Conservation (phyloP, 2,113 vertebrate genomes). For the Callionymus lyra region DNA sequence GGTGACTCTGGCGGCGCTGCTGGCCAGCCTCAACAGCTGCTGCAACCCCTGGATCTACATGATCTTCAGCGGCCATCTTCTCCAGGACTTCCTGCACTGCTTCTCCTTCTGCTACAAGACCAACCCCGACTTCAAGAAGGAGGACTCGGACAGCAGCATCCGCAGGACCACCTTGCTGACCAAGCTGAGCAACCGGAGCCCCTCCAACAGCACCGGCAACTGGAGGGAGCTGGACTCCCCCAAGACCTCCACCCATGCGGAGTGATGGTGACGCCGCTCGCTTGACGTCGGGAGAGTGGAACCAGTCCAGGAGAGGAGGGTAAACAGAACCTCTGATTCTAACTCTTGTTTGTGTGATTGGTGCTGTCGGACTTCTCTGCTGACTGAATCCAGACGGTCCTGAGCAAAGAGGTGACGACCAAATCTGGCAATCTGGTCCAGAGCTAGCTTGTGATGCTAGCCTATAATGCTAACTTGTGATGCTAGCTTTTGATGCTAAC, state of each 20-base stretch:
- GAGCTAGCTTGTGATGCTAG: too few species aligned
- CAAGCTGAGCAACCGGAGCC: slow-evolving; percentile 74
- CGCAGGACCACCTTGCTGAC: slow-evolving; percentile 78
- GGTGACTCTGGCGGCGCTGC: slow-evolving; percentile 79
- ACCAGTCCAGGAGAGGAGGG: slow-evolving; percentile 5
- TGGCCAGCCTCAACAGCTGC: slow-evolving; percentile 93
- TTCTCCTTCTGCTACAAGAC: slow-evolving; percentile 71
- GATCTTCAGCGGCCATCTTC: slow-evolving; percentile 94
- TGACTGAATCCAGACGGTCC: too few species aligned
- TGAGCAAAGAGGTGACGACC: too few species aligned
- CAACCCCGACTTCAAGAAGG: slow-evolving; percentile 69
- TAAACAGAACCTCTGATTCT: slow-evolving; percentile 4
- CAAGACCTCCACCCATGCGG: slow-evolving; percentile 63
- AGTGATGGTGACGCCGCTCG: slow-evolving; percentile 32
- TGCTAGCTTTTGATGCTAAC: too few species aligned
- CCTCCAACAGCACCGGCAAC: slow-evolving; percentile 68
- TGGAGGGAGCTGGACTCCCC: slow-evolving; percentile 72
- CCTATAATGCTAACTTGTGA: too few species aligned
- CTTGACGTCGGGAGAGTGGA: background rate
- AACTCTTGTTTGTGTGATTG: too few species aligned
- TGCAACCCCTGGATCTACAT: slow-evolving; percentile 99
- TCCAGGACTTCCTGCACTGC: slow-evolving; percentile 82
- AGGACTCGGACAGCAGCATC: slow-evolving; percentile 83
- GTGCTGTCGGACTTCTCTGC: too few species aligned
- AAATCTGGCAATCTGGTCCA: too few species aligned